Conservation (phyloP, 2,888 invertebrate species). For the Spilarctia lutea region DNA sequence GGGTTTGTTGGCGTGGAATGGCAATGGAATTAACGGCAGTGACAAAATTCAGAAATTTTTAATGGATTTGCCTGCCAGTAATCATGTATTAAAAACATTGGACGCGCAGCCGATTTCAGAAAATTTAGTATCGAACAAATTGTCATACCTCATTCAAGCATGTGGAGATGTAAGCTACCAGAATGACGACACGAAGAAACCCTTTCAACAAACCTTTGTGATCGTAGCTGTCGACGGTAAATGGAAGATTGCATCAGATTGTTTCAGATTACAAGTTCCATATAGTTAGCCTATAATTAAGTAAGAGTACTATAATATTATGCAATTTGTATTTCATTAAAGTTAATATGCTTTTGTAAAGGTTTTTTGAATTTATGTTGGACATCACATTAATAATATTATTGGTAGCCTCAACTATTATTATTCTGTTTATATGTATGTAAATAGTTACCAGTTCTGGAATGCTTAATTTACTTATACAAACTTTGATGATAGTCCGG, state of each 20-base stretch:
- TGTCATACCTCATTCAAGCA: slow-evolving; percentile 93
- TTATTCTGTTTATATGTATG: too few species aligned
- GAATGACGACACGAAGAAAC: slow-evolving; percentile 85
- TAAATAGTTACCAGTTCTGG: too few species aligned
- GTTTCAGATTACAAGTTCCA: slow-evolving; percentile 92
- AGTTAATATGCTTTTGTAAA: not conserved
- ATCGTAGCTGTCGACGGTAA: slow-evolving; percentile 95
- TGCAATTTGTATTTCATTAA: not conserved
- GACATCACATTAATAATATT: not conserved
- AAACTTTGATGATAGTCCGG: too few species aligned
- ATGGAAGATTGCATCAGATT: slow-evolving; percentile 97
- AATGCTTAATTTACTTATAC: too few species aligned
- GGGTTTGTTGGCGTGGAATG: slow-evolving; percentile 97
- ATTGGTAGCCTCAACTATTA: too few species aligned
- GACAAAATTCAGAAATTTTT: slow-evolving; percentile 95
- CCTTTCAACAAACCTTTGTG: slow-evolving; percentile 94
- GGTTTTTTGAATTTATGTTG: not conserved
- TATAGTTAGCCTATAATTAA: slow-evolving; percentile 55
- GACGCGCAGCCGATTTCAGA: slow-evolving; percentile 96
- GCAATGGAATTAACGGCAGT: slow-evolving; percentile 93
- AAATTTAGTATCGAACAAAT: slow-evolving; percentile 90
- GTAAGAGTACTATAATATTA: slow-evolving; percentile 1
- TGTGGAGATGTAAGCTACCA: slow-evolving; percentile 93
- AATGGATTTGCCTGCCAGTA: slow-evolving; percentile 93
- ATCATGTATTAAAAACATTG: slow-evolving; percentile 91